Evolutionary conservation across 2,888 invertebrate species (phyloP), one percentile per base, ranked within the genome.

Genomic region (Metalampra italica): DNA sequence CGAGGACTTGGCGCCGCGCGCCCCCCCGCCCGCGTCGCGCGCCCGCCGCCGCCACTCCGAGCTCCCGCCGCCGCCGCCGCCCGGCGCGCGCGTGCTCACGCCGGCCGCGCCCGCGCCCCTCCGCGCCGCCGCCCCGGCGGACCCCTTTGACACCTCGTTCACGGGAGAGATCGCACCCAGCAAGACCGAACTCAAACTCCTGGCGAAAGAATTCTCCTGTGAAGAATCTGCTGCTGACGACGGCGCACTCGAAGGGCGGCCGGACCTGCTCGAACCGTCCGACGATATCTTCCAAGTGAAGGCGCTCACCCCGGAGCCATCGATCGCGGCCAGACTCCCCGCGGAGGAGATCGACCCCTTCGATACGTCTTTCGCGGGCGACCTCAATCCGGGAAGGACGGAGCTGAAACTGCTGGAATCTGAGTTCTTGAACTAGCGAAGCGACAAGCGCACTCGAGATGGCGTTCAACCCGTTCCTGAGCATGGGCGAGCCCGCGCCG

Each of bases 71-170:
- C 8, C 5, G 4, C 94, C 95, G 45, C 71, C 95, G 9, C 88
- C 88, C 5, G 72, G 73, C 5, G 78, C 68, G 11, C 80, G 95
- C 77, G 94, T 95, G 45, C 71, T 95, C 42, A 95, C 95, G 9
- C 88, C 88, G 7, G 72, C 73, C 5, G 78, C 68, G 11, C 80
- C 71, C 0, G 92, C 92, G 0, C 82, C 91, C 47, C 82, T 88
- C 11, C 15, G 7, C 9, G 29, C 29, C 7, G 11, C 13, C 7
- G 0, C 34, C 3, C 88, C 93, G 60, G 76, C 83, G 8, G 96
- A 96, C 85, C 97, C 97, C 0, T 97, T 97, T 72, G 97, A 97
- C 71, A 97, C 97, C 0, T 95, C 96, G 0, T 94, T 95, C 62
- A 95, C 95, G 0, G 90, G 89, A 50, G 93, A 94, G 68, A 92